Evolutionary conservation across 1,140 invertebrate genomes (phyloP), one percentile per base, ranked within the genome.

Genomic region (Reticulitermes speratus): DNA sequence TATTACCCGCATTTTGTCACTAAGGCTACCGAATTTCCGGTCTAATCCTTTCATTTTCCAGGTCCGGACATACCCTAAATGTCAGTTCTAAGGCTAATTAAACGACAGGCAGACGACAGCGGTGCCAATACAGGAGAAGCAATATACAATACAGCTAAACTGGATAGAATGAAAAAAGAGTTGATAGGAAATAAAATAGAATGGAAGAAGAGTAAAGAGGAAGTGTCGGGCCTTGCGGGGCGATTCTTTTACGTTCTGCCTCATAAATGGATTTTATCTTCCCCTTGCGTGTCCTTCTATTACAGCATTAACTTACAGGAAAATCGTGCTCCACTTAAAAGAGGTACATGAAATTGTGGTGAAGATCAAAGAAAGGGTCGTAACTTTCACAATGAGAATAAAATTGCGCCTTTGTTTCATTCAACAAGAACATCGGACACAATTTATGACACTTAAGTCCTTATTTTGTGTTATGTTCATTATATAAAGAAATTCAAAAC

Each of bases 231-330:
- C 65, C 65, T n/a, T 75, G 65, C 25, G 65, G 65, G n/a, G 16
- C 12, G n/a, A 75, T 75, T 75, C 65, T 30, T 75, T 16, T 14
- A 25, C 25, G 65, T 75, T 75, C 65, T 75, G 65, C 65, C 65
- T 75, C 65, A 75, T 75, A 75, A 75, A 75, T 75, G 65, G 65
- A 75, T 75, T 75, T 75, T 11, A 25, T 75, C n/a, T 9, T 75
- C n/a, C 25, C 65, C 25, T 3, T 25, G 21, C 65, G n/a, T n/a
- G 25, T 25, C 65, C n/a, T 8, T 30, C 65, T 25, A 3, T 55
- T 9, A 9, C n/a, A 3, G 65, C 6, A 75, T 75, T 30, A 75
- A 75, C n/a, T 25, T 75, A 12, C 25, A 23, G 59, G 25, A 25
- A n/a, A 75, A 75, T 30, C 25, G 0, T 55, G 19, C 19, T 1